phyloP scores from a whole-genome alignment of 2,797 vertebrate species.

The Acanthornis magna region DNA sequence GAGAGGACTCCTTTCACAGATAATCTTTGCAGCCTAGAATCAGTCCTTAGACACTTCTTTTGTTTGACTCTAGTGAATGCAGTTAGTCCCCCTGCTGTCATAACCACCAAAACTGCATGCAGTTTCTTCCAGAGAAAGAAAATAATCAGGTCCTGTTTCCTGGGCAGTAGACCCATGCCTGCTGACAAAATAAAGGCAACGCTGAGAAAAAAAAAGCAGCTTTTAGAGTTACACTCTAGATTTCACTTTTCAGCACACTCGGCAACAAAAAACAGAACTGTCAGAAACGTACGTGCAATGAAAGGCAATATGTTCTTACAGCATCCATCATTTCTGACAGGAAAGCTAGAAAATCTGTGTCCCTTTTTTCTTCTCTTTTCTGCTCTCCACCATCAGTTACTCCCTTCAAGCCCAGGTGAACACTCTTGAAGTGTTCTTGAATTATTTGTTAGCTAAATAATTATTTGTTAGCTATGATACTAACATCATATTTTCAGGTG shows the following conservation, averaged over 20 bases:
- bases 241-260: background rate
- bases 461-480: background rate
- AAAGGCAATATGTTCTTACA: background rate
- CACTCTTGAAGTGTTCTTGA: background rate
- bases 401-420: background rate
- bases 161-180: background rate
- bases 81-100: background rate
- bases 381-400: background rate
- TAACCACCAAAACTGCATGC: background rate
- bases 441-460: background rate
- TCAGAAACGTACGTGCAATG: background rate
- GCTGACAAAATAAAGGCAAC: background rate
- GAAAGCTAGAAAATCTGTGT: background rate
- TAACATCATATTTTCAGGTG: background rate
- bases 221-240: background rate
- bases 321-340: background rate
- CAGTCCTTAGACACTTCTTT: background rate
- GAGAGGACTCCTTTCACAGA: background rate
- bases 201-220: background rate
- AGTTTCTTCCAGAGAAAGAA: background rate
- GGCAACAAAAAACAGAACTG: background rate
- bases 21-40: background rate
- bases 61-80: background rate
- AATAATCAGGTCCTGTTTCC: background rate
- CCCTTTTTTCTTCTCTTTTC: background rate